Evolutionary conservation across 1,140 invertebrate genomes (phyloP), one percentile per base, ranked within the genome.

Genomic region (Onthophagus taurus): DNA sequence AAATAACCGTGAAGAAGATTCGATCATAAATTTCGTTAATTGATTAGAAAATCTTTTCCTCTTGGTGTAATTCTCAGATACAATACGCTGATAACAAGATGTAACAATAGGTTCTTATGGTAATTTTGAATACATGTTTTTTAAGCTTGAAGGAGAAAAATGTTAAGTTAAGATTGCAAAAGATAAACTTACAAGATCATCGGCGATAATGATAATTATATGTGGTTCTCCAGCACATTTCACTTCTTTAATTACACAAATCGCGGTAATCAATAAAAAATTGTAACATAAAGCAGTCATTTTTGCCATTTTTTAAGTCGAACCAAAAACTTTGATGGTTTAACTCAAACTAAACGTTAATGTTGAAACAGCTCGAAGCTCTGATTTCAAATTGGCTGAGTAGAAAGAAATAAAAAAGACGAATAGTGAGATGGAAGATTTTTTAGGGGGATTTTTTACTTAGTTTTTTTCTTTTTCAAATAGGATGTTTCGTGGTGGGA

Each of bases 151-250:
- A n/a, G 29, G 14, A 31, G 14, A 31, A 6, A 12, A 9, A 12
- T 12, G 14, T 31, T 31, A 12, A 31, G 29, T 4, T 31, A n/a
- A 31, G 14, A 31, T 9, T 31, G 14, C 29, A 33, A 20, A 21
- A 30, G 1, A 21, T 24, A 29, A 19, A 37, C 44, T 24, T 37
- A 45, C 44, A 21, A 45, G 21, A 34, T 45, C 44, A 45, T 45
- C 44, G 1, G 44, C 44, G 4, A 45, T 20, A 37, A 45, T 45
- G 30, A 45, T 18, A 35, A 45, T 31, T 26, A 45, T 45, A 20
- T 45, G 17, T n/a, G 44, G 44, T 19, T 26, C 17, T 9, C 18
- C 44, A 29, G 18, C 31, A 7, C 11, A 9, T 11, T 17, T 42
- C 16, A 42, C 29, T 0, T 26, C 9, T 9, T 18, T 1, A 3